Percentiles rank a stretch among this genome's conserved stretches.
Conservation (phyloP, 2,797 vertebrate genomes). For the Danio tinwini region DNA sequence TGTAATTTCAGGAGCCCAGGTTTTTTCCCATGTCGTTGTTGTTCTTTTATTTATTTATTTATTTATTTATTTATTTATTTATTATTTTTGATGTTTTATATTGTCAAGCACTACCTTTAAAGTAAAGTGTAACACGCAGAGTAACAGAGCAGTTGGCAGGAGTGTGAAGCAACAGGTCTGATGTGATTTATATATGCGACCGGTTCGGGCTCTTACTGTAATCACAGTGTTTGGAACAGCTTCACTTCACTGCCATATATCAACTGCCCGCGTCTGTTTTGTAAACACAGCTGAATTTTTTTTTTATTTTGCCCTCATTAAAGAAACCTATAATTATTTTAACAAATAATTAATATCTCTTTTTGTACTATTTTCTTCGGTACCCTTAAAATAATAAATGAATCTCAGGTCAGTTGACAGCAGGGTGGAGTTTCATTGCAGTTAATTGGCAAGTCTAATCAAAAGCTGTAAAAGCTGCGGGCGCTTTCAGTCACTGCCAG, state of each 20-base stretch:
- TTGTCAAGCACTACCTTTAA: background rate
- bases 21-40: too few relatives aligned
- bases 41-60: background rate
- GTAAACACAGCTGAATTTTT: constrained; percentile 76
- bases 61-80: background rate
- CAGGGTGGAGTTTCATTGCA: constrained; percentile 31
- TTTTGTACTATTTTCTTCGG: constrained; percentile 45
- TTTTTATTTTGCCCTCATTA: constrained; percentile 73
- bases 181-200: constrained; percentile 71
- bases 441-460: constrained; percentile 64
- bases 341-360: constrained; percentile 73
- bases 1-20: background rate
- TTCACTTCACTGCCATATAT: constrained; percentile 74
- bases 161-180: background rate
- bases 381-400: constrained; percentile 37
- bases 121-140: background rate
- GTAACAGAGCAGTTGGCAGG: constrained; percentile 3
- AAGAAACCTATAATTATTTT: constrained; percentile 77
- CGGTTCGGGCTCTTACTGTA: constrained; percentile 71
- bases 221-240: constrained; percentile 75
- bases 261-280: constrained; percentile 71
- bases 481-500: background rate
- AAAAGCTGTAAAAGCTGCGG: constrained; percentile 3
- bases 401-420: constrained; percentile 50
- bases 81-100: background rate